Evolutionary conservation across 2,113 vertebrate genomes (phyloP), one percentile per base, ranked within the genome.

Genomic region (Rissa tridactyla): DNA sequence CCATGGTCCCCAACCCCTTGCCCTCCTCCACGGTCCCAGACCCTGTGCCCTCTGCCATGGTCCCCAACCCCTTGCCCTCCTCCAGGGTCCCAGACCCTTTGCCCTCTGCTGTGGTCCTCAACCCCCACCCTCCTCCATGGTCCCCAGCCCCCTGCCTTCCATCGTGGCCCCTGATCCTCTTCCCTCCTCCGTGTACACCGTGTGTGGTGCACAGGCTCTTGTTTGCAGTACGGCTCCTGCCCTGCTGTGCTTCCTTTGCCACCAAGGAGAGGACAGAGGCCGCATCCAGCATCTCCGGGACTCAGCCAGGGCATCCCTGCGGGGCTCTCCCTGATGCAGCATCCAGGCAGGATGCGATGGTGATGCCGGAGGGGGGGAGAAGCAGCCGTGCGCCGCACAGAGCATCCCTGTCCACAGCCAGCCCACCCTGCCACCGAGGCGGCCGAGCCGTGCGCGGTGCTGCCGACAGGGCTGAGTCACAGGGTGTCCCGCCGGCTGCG

Each of bases 301-400:
- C 69, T 49, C 14, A 27, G 26, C 26, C 21, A 57, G n/a, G 49
- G 8, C 32, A 30, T 21, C 47, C 29, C 68, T 13, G n/a, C 1
- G 4, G 40, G 10, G 14, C 44, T 60, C 13, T 47, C 25, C 40
- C n/a, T 0, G 4, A 21, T 22, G 62, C 30, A 19, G 69, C 15
- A 1, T 42, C 25, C 32, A 8, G 60, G 22, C 55, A 9, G 10
- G 54, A 19, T 18, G 72, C 6, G 0, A 17, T 3, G 2, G 3
- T 1, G 5, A 15, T 4, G 66, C 78, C 20, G 46, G 60, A 29
- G 10, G 5, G 22, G 22, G 29, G 65, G n/a, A 11, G 40, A 73
- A 62, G 60, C 19, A 3, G 23, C 22, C 1, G 3, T 8, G 25
- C 11, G 5, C 62, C 0, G 9, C 1, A 3, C 69, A 17, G 57